Evolutionary conservation across 2,888 invertebrate species (phyloP).

Genomic region (Latheticus oryzae): DNA sequence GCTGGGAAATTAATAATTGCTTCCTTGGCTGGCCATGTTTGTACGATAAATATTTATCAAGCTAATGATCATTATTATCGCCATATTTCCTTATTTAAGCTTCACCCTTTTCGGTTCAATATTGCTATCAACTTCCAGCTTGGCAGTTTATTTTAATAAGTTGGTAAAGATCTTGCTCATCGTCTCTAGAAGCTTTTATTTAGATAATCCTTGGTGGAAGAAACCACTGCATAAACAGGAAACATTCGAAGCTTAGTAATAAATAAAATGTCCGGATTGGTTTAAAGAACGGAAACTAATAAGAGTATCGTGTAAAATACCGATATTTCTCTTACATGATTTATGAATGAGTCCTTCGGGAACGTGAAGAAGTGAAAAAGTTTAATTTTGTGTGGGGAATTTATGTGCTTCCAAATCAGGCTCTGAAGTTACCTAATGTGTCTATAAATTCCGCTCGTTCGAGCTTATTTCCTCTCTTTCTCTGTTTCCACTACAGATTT

Average conservation of each 20-base stretch:
- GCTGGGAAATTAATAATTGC: conserved; percentile 45
- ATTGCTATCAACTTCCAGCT: conserved; percentile 41
- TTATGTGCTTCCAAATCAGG: conserved; percentile 58
- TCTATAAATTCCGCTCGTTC: conserved; percentile 54
- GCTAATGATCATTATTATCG: conserved; percentile 47
- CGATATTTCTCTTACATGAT: conserved; percentile 52
- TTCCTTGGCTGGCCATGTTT: conserved; percentile 44
- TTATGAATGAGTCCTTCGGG: conserved; percentile 54
- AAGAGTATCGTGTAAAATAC: conserved; percentile 47
- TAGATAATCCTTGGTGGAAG: conserved; percentile 40
- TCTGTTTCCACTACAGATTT: conserved; percentile 45
- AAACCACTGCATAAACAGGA: conserved; percentile 47
- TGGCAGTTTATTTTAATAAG: conserved; percentile 50
- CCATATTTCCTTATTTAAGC: conserved; percentile 49
- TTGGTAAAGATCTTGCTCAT: conserved; percentile 42
- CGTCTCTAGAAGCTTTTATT: conserved; percentile 31
- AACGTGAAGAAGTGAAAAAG: conserved; percentile 56
- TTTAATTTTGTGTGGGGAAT: conserved; percentile 57
- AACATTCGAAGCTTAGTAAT: conserved; percentile 37
- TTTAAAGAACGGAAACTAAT: conserved; percentile 43
- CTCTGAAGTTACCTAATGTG: conserved; percentile 58
- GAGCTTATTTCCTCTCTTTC: conserved; percentile 48
- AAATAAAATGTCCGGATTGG: conserved; percentile 18
- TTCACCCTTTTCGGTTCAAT: conserved; percentile 48
- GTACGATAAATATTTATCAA: conserved; percentile 46